These are phyloP conservation scores for Drosophila tripunctata DNA, from an alignment of 2,888 invertebrate genomes.

Conservation along the genomic window DNA sequence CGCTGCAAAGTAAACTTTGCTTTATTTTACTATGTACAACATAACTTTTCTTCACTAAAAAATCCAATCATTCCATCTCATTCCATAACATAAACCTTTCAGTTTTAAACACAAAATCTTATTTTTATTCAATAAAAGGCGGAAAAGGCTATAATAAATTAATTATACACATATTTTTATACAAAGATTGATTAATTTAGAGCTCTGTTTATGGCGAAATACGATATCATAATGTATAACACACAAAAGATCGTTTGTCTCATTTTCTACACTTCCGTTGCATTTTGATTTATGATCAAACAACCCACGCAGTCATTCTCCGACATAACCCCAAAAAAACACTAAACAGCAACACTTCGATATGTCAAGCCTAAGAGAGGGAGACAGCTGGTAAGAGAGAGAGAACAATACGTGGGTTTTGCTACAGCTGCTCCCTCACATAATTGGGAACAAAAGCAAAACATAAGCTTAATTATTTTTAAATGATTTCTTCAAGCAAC, in stretches of 20 bases:
- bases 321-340: conserved; percentile 19
- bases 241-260: conserved; percentile 29
- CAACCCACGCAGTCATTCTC: conserved; percentile 46
- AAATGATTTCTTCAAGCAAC: conserved; percentile 65
- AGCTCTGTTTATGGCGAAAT: conserved; percentile 25
- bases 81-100: too few species aligned
- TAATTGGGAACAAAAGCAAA: conserved; percentile 28
- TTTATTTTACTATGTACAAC: not conserved
- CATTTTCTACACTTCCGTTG: conserved; percentile 47
- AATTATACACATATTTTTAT: not conserved
- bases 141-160: conserved; percentile 1
- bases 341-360: not conserved
- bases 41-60: too few species aligned
- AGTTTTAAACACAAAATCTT: not conserved
- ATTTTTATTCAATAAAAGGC: not conserved
- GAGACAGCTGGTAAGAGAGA: not conserved
- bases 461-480: conserved; percentile 73
- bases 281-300: conserved; percentile 46
- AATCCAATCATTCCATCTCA: too few species aligned
- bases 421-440: conserved; percentile 6
- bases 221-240: conserved; percentile 44
- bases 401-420: conserved; percentile 25
- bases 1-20: not conserved
- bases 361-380: conserved; percentile 24
- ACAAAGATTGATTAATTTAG: conserved; percentile 7